A percentile compares a stretch with the other conserved stretches of the same genome.
Evolutionary conservation across 2,888 invertebrate species (phyloP).

Genomic region (Agriopis aurantiaria): DNA sequence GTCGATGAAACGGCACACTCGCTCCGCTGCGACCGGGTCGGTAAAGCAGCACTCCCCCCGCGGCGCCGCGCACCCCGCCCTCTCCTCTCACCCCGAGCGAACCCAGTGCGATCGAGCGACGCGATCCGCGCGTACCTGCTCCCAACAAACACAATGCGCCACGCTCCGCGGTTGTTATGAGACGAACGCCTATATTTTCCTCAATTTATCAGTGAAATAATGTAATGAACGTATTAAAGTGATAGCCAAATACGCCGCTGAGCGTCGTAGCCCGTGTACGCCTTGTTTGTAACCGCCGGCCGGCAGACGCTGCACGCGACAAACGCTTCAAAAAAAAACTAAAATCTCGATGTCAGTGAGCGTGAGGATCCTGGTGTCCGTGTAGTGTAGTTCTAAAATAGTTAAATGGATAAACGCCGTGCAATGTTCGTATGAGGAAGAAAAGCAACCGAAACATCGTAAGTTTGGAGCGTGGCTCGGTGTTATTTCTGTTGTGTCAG

Average conservation of each 20-base stretch:
- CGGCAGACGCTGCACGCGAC: slow-evolving; percentile 88
- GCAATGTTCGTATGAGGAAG: slow-evolving; percentile 87
- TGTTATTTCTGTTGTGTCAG: slow-evolving; percentile 76
- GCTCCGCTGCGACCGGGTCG: slow-evolving; percentile 52
- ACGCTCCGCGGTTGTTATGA: slow-evolving; percentile 78
- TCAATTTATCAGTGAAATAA: slow-evolving; percentile 83
- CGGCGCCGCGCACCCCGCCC: slow-evolving; percentile 59
- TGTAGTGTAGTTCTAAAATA: slow-evolving; percentile 84
- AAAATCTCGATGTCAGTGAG: slow-evolving; percentile 80
- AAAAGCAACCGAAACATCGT: slow-evolving; percentile 84
- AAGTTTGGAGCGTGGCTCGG: slow-evolving; percentile 76
- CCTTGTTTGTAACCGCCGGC: slow-evolving; percentile 87
- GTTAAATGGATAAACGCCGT: slow-evolving; percentile 84
- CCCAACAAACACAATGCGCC: slow-evolving; percentile 65
- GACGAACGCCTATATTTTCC: slow-evolving; percentile 70
- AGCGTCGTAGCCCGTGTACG: slow-evolving; percentile 81
- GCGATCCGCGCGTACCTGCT: slow-evolving; percentile 73
- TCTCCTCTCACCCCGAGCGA: slow-evolving; percentile 64
- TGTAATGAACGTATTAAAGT: slow-evolving; percentile 87
- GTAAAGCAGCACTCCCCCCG: slow-evolving; percentile 58
- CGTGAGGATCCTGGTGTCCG: slow-evolving; percentile 79
- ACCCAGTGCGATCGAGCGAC: slow-evolving; percentile 83
- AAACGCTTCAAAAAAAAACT: slow-evolving; percentile 74
- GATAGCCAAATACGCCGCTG: slow-evolving; percentile 82
- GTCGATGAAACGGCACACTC: slow-evolving; percentile 58